These are phyloP conservation scores for Zeugodacus cucurbitae DNA, from an alignment of 1,140 invertebrate genomes.

Conservation along the genomic window DNA sequence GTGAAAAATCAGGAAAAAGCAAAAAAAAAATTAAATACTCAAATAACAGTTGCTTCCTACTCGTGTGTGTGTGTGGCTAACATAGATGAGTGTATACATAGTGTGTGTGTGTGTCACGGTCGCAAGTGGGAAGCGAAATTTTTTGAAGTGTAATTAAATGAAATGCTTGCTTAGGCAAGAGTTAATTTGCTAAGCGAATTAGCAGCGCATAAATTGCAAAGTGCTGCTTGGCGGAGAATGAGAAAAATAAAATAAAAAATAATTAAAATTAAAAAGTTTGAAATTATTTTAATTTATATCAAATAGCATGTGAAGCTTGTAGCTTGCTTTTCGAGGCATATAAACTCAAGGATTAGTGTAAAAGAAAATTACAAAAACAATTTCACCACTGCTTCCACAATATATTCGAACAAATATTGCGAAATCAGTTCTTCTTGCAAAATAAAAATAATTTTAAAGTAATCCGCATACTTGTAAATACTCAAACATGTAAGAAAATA, in stretches of 20 bases:
- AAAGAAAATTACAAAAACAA: background rate
- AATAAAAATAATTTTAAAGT: background rate
- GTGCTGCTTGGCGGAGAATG: background rate
- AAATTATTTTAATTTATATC: too few relatives aligned
- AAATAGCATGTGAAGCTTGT: too few relatives aligned
- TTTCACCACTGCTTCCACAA: background rate
- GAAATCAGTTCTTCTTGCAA: background rate
- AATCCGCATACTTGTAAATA: too few relatives aligned
- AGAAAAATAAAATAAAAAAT: too few relatives aligned
- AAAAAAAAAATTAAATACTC: background rate
- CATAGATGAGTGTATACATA: background rate
- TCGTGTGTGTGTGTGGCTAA: background rate
- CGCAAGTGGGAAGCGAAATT: background rate
- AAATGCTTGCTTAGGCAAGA: slow-evolving; percentile 10
- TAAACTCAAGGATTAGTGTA: background rate
- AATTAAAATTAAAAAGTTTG: too few relatives aligned
- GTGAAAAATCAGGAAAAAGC: background rate
- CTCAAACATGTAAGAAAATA: too few relatives aligned
- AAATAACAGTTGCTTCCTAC: background rate
- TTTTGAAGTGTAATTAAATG: slow-evolving; percentile 28
- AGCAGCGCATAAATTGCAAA: background rate
- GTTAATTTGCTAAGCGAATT: slow-evolving; percentile 7
- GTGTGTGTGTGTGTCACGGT: background rate
- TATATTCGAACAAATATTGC: background rate
- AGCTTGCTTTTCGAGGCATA: background rate